Base-by-base conservation (phyloP, 2,888 invertebrate genomes). In the Cyclophora punctaria region DNA sequence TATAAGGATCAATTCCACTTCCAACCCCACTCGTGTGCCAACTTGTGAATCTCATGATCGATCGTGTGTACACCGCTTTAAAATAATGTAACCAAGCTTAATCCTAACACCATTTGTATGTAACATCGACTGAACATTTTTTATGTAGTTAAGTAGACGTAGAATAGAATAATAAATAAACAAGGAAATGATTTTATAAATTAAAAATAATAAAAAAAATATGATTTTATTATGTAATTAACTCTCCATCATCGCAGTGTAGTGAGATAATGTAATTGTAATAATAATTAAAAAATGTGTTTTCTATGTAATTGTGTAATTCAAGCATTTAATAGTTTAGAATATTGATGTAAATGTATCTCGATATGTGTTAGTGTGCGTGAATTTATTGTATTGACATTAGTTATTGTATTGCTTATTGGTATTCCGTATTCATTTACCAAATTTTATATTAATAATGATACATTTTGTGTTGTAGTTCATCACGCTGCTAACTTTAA, bases 111-210 rank as follows among this genome's bases (percentile, higher is more conserved):
- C 85, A 84, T 81, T 57, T 83, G 83, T 84, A 84, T 84, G 81
- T 85, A 85, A 87, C 83, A 85, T 87, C 75, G 87, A 88, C 87
- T 88, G 87, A 86, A 84, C 82, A 83, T 84, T 85, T 86, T 37
- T 81, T 84, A 85, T 75, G 75, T 88, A 87, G 79, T 54, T 84
- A 84, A 77, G 75, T 68, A 84, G 82, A 75, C 7, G 55, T 61
- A 61, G 59, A 51, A 55, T 52, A 49, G 51, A 52, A 37, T 37
- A 37, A 37, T 37, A 37, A 53, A 56, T 53, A 51, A 54, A 56
- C 50, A 56, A 53, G 48, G 52, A 55, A 57, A 56, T 51, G 52
- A 50, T 52, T 37, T 50, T 55, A 45, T 66, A 73, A 51, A 74
- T 62, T 64, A 65, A 69, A 69, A 62, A 53, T 51, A 66, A 64